These are phyloP conservation scores for Malachius bipustulatus DNA, from an alignment of 2,888 invertebrate genomes.

Conservation along the genomic window DNA sequence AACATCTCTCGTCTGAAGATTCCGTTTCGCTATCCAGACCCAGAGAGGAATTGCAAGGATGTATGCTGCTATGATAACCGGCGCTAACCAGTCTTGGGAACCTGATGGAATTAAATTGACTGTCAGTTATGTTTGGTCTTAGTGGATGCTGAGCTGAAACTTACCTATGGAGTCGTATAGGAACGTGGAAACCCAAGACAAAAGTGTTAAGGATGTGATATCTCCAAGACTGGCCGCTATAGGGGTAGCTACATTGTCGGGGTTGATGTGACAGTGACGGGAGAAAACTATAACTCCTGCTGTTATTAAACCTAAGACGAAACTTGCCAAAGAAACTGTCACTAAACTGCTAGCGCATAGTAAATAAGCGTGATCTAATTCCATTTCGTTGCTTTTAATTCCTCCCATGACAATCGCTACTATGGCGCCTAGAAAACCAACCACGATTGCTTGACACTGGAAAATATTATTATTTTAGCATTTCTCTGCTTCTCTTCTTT, in stretches of 20 bases:
- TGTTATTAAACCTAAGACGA: constrained; percentile 58
- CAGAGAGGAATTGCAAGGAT: constrained; percentile 56
- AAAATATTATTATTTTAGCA: constrained; percentile 18
- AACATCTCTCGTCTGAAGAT: constrained; percentile 57
- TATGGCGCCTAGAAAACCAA: constrained; percentile 58
- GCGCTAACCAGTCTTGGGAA: constrained; percentile 51
- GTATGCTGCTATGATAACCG: constrained; percentile 49
- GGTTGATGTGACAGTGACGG: constrained; percentile 57
- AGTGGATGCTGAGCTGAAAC: no score
- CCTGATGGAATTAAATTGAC: constrained; percentile 27
- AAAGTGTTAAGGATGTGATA: constrained; percentile 53
- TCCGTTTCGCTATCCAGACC: constrained; percentile 58
- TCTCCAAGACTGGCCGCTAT: constrained; percentile 73
- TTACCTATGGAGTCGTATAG: constrained; percentile 46
- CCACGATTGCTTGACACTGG: constrained; percentile 58
- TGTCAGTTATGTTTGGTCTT: not conserved
- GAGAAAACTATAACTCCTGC: constrained; percentile 60
- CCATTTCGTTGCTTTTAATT: constrained; percentile 49
- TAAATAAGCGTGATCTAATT: constrained; percentile 54
- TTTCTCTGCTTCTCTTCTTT: not conserved
- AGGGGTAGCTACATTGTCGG: constrained; percentile 71
- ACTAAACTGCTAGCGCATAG: constrained; percentile 62
- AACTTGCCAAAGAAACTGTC: constrained; percentile 65
- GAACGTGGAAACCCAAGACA: constrained; percentile 47
- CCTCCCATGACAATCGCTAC: constrained; percentile 58